A percentile compares a stretch with the other conserved stretches of the same genome.
Evolutionary conservation across 2,797 vertebrate genomes (phyloP).

Genomic region (Anas bernieri): DNA sequence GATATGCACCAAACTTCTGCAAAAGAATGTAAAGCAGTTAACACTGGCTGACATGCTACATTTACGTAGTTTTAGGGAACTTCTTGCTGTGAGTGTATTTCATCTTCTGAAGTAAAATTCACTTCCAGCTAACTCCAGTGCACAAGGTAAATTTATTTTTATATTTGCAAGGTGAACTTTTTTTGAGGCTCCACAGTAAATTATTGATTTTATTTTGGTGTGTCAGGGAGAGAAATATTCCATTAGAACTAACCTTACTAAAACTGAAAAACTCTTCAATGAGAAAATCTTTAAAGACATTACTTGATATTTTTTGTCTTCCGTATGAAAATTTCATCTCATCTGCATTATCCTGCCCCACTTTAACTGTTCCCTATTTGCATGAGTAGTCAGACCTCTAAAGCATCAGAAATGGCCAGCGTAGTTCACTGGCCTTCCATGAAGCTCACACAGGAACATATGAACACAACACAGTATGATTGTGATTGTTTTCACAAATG

Average conservation of each 20-base stretch:
- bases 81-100: not conserved
- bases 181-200: not conserved
- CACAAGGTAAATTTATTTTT: not conserved
- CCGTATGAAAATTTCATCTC: not conserved
- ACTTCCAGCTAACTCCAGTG: not conserved
- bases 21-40: not conserved
- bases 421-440: not conserved
- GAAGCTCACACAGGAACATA: not conserved
- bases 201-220: not conserved
- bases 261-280: not conserved
- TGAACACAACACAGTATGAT: not conserved
- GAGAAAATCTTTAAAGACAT: not conserved
- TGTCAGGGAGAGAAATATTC: not conserved
- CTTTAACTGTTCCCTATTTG: not conserved
- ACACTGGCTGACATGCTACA: not conserved
- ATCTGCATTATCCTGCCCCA: not conserved
- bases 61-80: not conserved
- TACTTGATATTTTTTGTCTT: not conserved
- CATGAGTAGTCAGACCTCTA: not conserved
- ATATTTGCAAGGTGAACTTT: not conserved
- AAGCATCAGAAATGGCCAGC: not conserved
- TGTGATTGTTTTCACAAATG: not conserved
- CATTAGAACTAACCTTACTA: not conserved
- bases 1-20: not conserved
- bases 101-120: not conserved